phyloP scores from a whole-genome alignment of 2,797 vertebrate species.

The Aulostomus chinensis region DNA sequence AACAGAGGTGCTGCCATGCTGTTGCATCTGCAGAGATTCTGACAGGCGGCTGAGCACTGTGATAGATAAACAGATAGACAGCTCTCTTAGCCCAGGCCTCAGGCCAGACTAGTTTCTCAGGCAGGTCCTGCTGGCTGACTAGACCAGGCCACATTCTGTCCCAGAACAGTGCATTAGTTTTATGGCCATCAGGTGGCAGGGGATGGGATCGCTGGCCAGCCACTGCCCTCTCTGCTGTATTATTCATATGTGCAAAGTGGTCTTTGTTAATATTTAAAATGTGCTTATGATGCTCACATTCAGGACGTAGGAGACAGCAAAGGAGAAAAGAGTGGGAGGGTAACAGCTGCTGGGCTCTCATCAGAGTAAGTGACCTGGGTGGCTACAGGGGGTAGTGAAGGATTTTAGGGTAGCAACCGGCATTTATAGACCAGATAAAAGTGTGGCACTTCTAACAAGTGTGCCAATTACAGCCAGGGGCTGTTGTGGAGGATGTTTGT shows the following conservation, averaged over 20 bases:
- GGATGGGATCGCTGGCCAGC: slow-evolving; percentile 78
- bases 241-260: slow-evolving; percentile 87
- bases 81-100: slow-evolving; percentile 34
- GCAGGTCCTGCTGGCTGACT: slow-evolving; percentile 48
- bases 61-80: slow-evolving; percentile 48
- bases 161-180: slow-evolving; percentile 84
- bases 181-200: slow-evolving; percentile 71
- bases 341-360: slow-evolving; percentile 49
- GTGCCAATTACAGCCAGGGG: slow-evolving; percentile 47
- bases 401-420: slow-evolving; percentile 57
- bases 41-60: slow-evolving; percentile 55
- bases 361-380: slow-evolving; percentile 34
- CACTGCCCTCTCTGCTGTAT: slow-evolving; percentile 81
- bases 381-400: slow-evolving; percentile 44
- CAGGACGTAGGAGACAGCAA: slow-evolving; percentile 68
- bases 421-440: slow-evolving; percentile 59
- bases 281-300: slow-evolving; percentile 83
- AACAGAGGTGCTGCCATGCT: slow-evolving; percentile 65
- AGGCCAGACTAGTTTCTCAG: slow-evolving; percentile 40
- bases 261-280: slow-evolving; percentile 89
- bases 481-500: slow-evolving; percentile 25
- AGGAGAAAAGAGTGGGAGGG: slow-evolving; percentile 48
- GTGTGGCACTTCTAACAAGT: slow-evolving; percentile 36
- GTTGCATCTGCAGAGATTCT: slow-evolving; percentile 64
- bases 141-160: slow-evolving; percentile 57